These are phyloP conservation scores for Drosophila anomalata DNA, from an alignment of 2,888 invertebrate species.

Conservation along the genomic window DNA sequence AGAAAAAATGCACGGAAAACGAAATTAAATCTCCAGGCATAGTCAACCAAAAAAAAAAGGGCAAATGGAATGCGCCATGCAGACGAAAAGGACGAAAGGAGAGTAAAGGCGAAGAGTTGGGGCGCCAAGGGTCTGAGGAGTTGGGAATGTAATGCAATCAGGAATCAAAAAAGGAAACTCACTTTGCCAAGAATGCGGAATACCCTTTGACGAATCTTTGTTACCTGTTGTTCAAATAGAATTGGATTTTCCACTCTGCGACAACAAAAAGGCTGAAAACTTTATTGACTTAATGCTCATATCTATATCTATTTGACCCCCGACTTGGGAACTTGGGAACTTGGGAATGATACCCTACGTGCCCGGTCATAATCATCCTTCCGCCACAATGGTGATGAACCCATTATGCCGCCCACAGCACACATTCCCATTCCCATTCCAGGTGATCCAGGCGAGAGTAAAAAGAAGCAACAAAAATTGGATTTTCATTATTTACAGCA, in stretches of 20 bases:
- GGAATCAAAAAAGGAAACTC: conserved; percentile 23
- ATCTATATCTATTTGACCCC: conserved; percentile 23
- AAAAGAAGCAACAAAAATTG: conserved; percentile 59
- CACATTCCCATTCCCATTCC: conserved; percentile 15
- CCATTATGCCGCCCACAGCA: conserved; percentile 26
- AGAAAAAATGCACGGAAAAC: conserved; percentile 33
- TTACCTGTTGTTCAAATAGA: background rate
- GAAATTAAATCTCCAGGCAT: conserved; percentile 36
- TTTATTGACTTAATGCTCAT: conserved; percentile 34
- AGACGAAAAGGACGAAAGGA: conserved; percentile 22
- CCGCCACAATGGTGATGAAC: conserved; percentile 36
- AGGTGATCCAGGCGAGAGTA: conserved; percentile 33
- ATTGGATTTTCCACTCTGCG: conserved; percentile 26
- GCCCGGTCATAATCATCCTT: conserved; percentile 42
- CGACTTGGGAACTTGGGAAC: conserved; percentile 15
- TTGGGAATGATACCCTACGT: conserved; percentile 18
- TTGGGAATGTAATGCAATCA: conserved; percentile 49
- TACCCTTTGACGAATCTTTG: conserved; percentile 29
- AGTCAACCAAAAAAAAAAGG: conserved; percentile 31
- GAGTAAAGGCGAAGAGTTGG: background rate
- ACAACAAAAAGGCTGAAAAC: conserved; percentile 30
- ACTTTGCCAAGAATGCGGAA: conserved; percentile 22
- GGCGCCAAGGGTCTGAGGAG: conserved; percentile 10
- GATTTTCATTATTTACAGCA: conserved; percentile 78
- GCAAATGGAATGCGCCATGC: conserved; percentile 36